Evolutionary conservation across 2,888 invertebrate genomes (phyloP).

Genomic region (Malthinus seriepunctatus): DNA sequence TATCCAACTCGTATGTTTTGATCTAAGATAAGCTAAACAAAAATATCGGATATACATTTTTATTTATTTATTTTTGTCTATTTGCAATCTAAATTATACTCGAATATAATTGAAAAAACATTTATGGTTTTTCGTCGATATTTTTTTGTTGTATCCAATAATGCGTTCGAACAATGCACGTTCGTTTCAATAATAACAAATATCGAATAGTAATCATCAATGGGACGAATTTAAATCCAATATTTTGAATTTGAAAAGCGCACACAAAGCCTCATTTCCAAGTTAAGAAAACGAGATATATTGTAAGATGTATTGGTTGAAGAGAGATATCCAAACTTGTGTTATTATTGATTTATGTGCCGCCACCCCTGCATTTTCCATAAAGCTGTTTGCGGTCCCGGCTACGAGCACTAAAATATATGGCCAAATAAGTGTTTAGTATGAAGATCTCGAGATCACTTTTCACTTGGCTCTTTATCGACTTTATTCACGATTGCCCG

Average conservation of each 20-base stretch:
- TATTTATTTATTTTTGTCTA: neutral
- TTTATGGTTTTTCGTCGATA: neutral
- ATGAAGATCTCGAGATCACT: constrained; percentile 54
- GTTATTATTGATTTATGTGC: constrained; percentile 66
- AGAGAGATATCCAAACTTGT: constrained; percentile 49
- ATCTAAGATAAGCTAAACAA: constrained; percentile 19
- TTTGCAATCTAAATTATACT: neutral
- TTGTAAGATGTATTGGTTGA: constrained; percentile 34
- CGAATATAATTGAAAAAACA: constrained; percentile 3
- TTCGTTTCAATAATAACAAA: neutral
- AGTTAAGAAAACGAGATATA: constrained; percentile 20
- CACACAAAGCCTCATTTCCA: constrained; percentile 19
- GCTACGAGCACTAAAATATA: constrained; percentile 54
- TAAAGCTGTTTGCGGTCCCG: constrained; percentile 57
- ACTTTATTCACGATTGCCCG: constrained; percentile 34
- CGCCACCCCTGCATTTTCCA: constrained; percentile 57
- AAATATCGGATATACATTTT: constrained; percentile 21
- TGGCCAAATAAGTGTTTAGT: constrained; percentile 57
- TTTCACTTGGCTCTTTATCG: constrained; percentile 48
- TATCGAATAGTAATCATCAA: constrained; percentile 20
- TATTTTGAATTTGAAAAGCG: constrained; percentile 19
- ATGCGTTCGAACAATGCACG: neutral
- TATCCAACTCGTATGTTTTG: constrained; percentile 3
- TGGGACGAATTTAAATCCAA: constrained; percentile 18
- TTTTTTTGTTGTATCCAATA: neutral